Conservation (phyloP, 2,888 invertebrate genomes). For the Ferrisia virgata region DNA sequence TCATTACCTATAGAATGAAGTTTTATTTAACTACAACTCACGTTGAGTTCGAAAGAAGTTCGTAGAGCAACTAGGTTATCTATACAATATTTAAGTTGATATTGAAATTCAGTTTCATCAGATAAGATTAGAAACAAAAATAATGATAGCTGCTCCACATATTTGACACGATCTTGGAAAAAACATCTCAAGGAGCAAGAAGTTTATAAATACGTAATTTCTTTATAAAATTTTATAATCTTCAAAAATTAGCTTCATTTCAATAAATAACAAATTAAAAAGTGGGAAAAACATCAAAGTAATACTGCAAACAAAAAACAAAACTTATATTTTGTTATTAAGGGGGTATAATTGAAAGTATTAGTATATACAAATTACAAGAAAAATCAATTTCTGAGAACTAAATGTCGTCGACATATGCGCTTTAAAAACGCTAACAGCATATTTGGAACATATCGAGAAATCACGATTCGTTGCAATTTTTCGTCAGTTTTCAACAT, state of each 20-base stretch:
- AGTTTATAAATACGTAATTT: background rate
- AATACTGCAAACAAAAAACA: slow-evolving; percentile 19
- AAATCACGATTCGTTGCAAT: background rate
- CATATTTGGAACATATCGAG: background rate
- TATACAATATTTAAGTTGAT: background rate
- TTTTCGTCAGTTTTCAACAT: background rate
- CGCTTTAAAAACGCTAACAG: background rate
- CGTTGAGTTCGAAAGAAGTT: background rate
- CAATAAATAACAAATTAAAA: background rate
- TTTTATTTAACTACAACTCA: background rate
- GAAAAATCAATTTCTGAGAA: slow-evolving; percentile 15
- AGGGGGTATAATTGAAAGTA: slow-evolving; percentile 4
- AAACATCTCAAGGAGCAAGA: background rate
- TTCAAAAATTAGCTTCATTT: background rate
- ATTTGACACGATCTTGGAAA: background rate
- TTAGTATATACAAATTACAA: slow-evolving; percentile 7
- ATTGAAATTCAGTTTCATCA: background rate
- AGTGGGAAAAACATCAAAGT: background rate
- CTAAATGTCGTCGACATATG: background rate
- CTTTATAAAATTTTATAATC: background rate
- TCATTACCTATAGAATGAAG: background rate
- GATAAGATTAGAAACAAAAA: background rate
- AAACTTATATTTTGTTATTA: slow-evolving; percentile 7
- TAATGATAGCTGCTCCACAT: background rate
- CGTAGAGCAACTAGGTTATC: background rate